Conservation (phyloP, 2,113 vertebrate genomes). For the Aviceda subcristata region DNA sequence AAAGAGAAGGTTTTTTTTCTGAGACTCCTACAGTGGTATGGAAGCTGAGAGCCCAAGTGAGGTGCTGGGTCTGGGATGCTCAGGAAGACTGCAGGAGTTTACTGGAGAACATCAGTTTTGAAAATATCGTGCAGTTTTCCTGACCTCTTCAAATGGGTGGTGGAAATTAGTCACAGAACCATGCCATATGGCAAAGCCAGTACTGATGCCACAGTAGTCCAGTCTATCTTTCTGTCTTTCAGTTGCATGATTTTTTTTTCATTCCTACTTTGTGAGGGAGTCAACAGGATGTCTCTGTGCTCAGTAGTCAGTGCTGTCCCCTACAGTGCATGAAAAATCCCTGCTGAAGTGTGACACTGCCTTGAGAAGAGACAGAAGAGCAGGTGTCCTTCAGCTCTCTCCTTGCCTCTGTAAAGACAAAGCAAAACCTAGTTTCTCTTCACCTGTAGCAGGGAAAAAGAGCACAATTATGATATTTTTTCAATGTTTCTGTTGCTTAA, state of each 20-base stretch:
- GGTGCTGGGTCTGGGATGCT: not conserved
- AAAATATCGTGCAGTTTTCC: not conserved
- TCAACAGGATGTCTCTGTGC: not conserved
- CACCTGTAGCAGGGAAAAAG: not conserved
- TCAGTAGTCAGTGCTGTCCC: not conserved
- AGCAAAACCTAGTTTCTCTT: not conserved
- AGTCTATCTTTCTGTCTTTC: not conserved
- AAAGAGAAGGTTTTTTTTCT: not conserved
- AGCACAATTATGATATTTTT: not conserved
- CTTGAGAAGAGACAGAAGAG: not conserved
- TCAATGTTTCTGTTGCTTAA: not conserved
- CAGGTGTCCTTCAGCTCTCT: not conserved
- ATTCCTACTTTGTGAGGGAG: not conserved
- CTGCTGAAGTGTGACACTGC: not conserved
- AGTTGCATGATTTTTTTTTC: not conserved
- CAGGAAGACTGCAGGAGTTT: not conserved
- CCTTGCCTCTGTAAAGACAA: not conserved
- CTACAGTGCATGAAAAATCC: not conserved
- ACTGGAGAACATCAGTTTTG: not conserved
- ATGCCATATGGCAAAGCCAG: not conserved
- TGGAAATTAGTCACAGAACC: not conserved
- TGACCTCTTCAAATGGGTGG: not conserved
- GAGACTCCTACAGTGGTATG: fast-evolving
- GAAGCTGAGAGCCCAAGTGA: not conserved
- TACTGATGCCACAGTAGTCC: not conserved